Evolutionary conservation across 2,113 vertebrate genomes (phyloP).

Genomic region (Barnardius zonarius): DNA sequence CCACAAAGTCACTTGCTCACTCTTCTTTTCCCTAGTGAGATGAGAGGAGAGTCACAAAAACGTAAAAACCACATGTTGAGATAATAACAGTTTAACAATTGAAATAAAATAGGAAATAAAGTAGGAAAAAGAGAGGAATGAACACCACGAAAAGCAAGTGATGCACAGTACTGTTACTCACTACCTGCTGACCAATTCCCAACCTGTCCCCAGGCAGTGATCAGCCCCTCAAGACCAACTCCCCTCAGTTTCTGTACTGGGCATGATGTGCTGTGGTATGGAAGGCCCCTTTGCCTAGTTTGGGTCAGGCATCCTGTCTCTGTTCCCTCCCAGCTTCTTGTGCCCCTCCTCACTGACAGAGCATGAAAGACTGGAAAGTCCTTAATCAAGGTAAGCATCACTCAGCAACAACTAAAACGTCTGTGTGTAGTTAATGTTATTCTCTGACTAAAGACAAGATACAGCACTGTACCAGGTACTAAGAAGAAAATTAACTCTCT

Average conservation of each 20-base stretch:
- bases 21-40: background rate
- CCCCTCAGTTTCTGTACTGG: background rate
- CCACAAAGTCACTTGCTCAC: background rate
- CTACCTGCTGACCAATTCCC: background rate
- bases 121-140: background rate
- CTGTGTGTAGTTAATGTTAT: background rate
- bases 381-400: background rate
- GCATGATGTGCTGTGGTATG: background rate
- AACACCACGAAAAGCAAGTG: background rate
- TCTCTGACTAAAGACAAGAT: background rate
- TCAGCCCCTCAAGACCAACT: background rate
- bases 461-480: background rate
- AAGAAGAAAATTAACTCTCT: background rate
- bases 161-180: background rate
- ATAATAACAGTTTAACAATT: background rate
- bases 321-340: background rate
- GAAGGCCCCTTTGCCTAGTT: background rate
- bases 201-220: background rate
- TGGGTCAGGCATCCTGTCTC: background rate
- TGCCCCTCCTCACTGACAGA: background rate
- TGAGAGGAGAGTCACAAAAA: background rate
- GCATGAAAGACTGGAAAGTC: background rate
- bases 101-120: background rate
- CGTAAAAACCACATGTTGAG: background rate
- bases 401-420: background rate